phyloP scores from a whole-genome alignment of 2,797 vertebrate species.

The Pagetopsis macropterus region DNA sequence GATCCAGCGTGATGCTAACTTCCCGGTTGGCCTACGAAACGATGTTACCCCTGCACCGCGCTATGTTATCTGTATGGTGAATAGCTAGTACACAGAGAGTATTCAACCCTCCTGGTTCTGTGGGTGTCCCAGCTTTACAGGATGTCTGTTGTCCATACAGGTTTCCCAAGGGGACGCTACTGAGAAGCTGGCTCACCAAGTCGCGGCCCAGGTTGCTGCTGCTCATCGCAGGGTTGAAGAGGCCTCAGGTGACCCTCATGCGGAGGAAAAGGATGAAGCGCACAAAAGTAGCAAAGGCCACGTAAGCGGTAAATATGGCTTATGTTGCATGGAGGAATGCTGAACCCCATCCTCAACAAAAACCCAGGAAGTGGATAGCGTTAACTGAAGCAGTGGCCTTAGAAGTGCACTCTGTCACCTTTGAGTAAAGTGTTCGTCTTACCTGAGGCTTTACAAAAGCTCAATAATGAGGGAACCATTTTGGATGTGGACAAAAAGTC shows the following conservation, averaged over 20 bases:
- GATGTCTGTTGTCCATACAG: slow-evolving; percentile 59
- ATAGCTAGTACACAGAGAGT: not conserved
- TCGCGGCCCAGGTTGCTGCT: slow-evolving; percentile 87
- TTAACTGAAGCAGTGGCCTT: not conserved
- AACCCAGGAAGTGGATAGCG: not conserved
- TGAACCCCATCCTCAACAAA: slow-evolving; percentile 16
- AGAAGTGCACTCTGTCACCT: no score
- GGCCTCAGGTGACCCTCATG: slow-evolving; percentile 88
- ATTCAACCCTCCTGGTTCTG: not conserved
- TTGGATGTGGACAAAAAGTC: no score
- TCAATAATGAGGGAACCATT: no score
- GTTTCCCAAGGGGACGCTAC: slow-evolving; percentile 91
- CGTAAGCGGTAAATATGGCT: slow-evolving; percentile 89
- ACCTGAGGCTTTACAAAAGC: no score
- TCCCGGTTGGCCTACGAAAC: no score
- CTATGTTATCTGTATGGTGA: not conserved
- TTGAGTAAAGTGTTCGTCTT: no score
- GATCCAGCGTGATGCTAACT: no score
- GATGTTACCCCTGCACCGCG: no score
- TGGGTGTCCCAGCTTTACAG: not conserved
- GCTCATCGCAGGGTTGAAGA: slow-evolving; percentile 87
- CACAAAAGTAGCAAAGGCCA: slow-evolving; percentile 90
- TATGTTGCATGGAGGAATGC: slow-evolving; percentile 66
- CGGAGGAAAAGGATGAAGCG: slow-evolving; percentile 90
- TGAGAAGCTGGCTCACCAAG: slow-evolving; percentile 92